Percentiles rank a stretch among this genome's conserved stretches.
Conservation (phyloP, 2,113 vertebrate genomes). For the Octodon degus region DNA sequence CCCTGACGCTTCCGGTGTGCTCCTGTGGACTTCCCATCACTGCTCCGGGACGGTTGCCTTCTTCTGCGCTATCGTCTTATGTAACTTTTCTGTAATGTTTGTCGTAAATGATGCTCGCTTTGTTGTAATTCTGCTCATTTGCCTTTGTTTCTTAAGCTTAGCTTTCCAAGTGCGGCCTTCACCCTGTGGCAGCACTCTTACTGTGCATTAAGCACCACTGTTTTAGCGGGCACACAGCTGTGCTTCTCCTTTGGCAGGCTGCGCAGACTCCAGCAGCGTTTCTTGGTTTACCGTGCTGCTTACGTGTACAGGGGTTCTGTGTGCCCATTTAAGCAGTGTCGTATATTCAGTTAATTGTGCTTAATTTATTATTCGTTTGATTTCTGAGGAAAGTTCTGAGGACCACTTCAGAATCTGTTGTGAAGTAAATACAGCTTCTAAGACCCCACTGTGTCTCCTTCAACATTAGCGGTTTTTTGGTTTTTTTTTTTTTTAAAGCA, state of each 20-base stretch:
- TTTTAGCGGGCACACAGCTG: neutral
- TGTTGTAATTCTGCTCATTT: neutral
- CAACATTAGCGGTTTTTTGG: neutral
- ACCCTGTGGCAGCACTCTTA: neutral
- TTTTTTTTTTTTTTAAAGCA: slow-evolving; percentile 29
- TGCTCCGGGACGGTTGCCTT: neutral
- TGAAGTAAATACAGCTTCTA: neutral
- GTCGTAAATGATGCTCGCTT: neutral
- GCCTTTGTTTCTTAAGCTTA: neutral
- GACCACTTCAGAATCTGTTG: neutral
- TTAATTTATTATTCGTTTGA: neutral
- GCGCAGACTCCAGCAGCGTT: neutral
- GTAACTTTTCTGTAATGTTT: neutral
- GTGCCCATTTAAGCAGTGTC: neutral
- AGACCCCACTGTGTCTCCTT: neutral
- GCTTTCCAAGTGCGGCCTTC: neutral
- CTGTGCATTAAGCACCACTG: neutral
- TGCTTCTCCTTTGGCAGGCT: neutral
- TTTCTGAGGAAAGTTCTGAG: neutral
- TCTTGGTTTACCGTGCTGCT: neutral
- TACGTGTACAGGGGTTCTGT: neutral
- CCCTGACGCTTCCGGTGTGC: neutral
- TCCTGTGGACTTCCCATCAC: neutral
- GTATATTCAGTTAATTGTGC: neutral
- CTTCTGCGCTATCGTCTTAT: neutral